Evolutionary conservation across 2,888 invertebrate genomes (phyloP), one percentile per base, ranked within the genome.

Genomic region (Mycalesis mineus): DNA sequence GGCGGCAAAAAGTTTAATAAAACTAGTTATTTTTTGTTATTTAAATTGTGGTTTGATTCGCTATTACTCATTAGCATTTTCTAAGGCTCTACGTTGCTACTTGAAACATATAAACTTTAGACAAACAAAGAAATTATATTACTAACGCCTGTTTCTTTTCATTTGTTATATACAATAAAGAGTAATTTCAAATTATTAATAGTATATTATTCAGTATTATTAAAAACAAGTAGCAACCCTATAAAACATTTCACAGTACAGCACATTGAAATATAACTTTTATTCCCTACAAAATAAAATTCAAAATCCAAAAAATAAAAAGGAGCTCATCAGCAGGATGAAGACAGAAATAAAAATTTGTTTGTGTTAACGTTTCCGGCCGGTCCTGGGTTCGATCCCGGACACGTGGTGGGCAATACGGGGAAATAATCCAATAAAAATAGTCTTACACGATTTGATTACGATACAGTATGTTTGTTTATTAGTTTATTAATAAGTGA

Each of bases 311-410:
- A 31, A 13, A 47, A 57, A 49, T 39, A 44, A 29, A 48, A 53
- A 33, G 36, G 29, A 31, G 42, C 55, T 49, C 55, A 55, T 52
- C 50, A 15, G 53, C 81, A 80, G 80, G 81, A 83, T 82, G 85
- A 79, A 81, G 84, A 84, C 85, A 82, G 82, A 88, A 89, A 89
- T 89, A 89, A 89, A 88, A 88, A 87, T 31, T 22, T 89, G 88
- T 89, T 89, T 88, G 87, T 84, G 77, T 87, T 84, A 87, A 71
- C 75, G 74, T 83, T 88, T 89, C 88, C 88, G 88, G 87, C 74
- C 75, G 71, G 80, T 82, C 80, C 75, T 75, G 75, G 77, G 78
- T 83, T 82, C 79, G 79, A 75, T 67, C 67, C 78, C 78, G 74
- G 71, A 72, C 86, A 84, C 85, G 85, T 84, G 87, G 78, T 64